Evolutionary conservation across 2,797 vertebrate genomes (phyloP), one percentile per base, ranked within the genome.

Genomic region (Brachymystax lenok): DNA sequence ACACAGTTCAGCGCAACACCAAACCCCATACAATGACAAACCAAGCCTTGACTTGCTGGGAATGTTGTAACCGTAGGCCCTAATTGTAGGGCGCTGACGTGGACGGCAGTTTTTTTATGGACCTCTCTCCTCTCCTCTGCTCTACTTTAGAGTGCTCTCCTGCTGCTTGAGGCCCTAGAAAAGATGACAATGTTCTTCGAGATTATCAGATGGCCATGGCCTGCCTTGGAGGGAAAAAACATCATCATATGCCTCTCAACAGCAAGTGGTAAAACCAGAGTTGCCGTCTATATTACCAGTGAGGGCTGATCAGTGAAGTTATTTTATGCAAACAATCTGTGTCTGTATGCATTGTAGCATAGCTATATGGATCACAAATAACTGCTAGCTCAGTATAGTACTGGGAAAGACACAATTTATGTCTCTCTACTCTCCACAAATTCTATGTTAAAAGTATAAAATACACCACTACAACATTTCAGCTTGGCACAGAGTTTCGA

Each of bases 181-280:
- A 92, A 54, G 87, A 85, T 73, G 90, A 95, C 30, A 93, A 99
- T 78, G 83, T 77, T 75, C 95, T 99, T 73, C 92, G 97, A 78
- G 93, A 96, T 88, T 99, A 99, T 92, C 98, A 99, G 91, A 93
- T 92, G 93, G 96, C 98, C 74, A 97, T 98, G 4, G 97, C 97
- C 63, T 76, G 97, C 97, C 69, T 82, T 99, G 86, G 94, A 97
- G 82, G 97, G 97, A 64, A 93, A 97, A 88, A 99, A 99, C 90
- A 92, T 98, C 88, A 96, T 98, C 75, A 90, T 99, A 85, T 99
- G 98, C 92, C 96, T 99, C 74, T 98, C 98, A 1, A 99, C 98
- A 63, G 98, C 98, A 92, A 97, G 96, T 76, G 98, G 98, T 86
- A 99, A 99, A 94, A 99, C 98, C 83, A 94, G 97, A 87, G 96